A percentile compares a stretch with the other conserved stretches of the same genome.
Conservation (phyloP, 2,797 vertebrate species). For the Sylvilagus floridanus region DNA sequence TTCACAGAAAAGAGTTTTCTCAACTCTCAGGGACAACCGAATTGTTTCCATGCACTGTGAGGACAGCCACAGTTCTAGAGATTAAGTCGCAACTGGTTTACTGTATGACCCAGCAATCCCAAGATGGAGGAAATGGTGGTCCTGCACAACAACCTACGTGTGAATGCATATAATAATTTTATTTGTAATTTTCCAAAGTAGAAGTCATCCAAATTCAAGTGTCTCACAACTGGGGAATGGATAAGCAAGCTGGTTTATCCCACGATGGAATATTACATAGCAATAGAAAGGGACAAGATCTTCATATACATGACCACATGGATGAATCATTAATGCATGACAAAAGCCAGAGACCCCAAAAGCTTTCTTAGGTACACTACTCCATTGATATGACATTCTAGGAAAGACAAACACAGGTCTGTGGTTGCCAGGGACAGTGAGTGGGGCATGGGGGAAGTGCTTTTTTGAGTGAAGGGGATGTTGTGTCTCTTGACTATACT, state of each 20-base stretch:
- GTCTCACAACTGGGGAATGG: not conserved
- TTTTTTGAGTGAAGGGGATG: not conserved
- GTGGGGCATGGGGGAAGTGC: not conserved
- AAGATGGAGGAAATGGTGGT: conserved; percentile 20
- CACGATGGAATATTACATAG: not conserved
- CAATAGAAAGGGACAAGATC: not conserved
- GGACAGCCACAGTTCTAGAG: not conserved
- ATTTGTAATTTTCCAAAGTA: conserved; percentile 13
- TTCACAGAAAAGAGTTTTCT: not conserved
- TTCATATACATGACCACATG: not conserved
- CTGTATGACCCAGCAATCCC: not conserved
- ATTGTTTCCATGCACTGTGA: not conserved
- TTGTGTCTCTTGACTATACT: not conserved
- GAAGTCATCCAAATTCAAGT: conserved; percentile 12
- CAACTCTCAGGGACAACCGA: not conserved
- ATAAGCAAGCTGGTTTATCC: not conserved
- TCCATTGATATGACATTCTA: not conserved
- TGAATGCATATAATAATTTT: not conserved
- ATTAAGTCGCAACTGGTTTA: not conserved
- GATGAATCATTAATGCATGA: not conserved
- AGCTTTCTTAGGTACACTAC: not conserved
- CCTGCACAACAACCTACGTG: not conserved
- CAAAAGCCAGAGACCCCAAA: not conserved
- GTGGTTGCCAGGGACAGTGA: not conserved
- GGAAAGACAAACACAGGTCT: conserved; percentile 10